Evolutionary conservation across 1,140 invertebrate species (phyloP), one percentile per base, ranked within the genome.

Genomic region (Calliopsis andreniformis): DNA sequence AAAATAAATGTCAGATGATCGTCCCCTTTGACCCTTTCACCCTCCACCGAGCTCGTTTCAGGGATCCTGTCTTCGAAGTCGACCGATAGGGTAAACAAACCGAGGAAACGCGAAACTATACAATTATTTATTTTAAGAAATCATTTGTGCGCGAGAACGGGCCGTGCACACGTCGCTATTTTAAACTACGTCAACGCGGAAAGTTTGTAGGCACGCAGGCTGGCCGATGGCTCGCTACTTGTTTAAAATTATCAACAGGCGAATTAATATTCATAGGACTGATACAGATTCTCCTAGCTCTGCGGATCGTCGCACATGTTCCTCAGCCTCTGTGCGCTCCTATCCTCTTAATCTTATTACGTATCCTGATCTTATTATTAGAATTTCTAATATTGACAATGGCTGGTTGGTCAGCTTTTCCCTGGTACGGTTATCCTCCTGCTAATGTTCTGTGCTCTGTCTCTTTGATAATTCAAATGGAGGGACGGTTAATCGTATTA

Each of bases 111-210:
- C 42, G 58, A 59, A 58, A 59, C 56, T 51, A 16, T 20, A 28
- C 12, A 30, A 71, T 42, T 62, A 71, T n/a, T 71, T 71, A 71
- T 63, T 63, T 72, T 42, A 45, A 69, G 66, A 69, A 58, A 69
- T 69, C 53, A 58, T 69, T 45, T 56, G 8, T 30, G 53, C 42
- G 12, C 35, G 0, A 12, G 25, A 30, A 14, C 20, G 68, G 35
- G 51, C 51, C 68, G 12, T n/a, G 42, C 42, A 42, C 20, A 20
- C 45, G 20, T 32, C 42, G 56, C 43, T 72, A 64, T 72, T 72
- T 72, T 53, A 63, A 63, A 62, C 68, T 49, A 30, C 45, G 18
- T 58, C 56, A 35, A 71, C 43, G 43, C 30, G 32, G 30, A 28
- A 39, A 20, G 8, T 51, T 23, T 18, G 45, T 18, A 49, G 18